Evolutionary conservation across 2,888 invertebrate genomes (phyloP).

Genomic region (Dryobotodes eremita): DNA sequence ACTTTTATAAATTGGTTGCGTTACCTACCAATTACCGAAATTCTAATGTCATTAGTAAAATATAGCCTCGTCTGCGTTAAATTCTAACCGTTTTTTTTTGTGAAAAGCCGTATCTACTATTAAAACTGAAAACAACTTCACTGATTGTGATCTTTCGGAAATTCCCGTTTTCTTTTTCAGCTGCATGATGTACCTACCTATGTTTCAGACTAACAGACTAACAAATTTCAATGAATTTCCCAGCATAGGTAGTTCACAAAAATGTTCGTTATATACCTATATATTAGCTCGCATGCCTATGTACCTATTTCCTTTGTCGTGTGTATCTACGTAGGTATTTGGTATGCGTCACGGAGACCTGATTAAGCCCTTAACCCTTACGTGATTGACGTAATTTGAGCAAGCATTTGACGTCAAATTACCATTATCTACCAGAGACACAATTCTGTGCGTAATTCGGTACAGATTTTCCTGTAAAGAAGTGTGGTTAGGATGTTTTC

Average conservation of each 20-base stretch:
- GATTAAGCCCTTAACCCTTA: slow-evolving; percentile 63
- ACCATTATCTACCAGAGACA: slow-evolving; percentile 47
- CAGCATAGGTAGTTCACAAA: background rate
- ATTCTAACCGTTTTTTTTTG: background rate
- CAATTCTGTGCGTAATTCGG: slow-evolving; percentile 33
- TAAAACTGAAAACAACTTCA: background rate
- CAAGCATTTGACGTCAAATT: slow-evolving; percentile 63
- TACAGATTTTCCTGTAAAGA: slow-evolving; percentile 31
- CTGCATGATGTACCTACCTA: background rate
- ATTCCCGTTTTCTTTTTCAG: background rate
- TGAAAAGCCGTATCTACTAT: background rate
- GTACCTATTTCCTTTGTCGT: slow-evolving; percentile 19
- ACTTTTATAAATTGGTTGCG: slow-evolving; percentile 25
- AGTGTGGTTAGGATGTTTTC: background rate
- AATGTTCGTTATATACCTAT: background rate
- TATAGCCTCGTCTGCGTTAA: background rate
- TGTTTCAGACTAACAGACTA: background rate
- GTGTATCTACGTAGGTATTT: slow-evolving; percentile 39
- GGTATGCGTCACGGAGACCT: slow-evolving; percentile 56
- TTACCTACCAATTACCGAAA: background rate
- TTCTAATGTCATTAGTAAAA: background rate
- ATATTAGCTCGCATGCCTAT: background rate
- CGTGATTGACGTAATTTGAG: slow-evolving; percentile 68
- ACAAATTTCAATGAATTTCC: background rate
- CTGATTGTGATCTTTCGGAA: no score